Evolutionary conservation across 2,797 vertebrate genomes (phyloP).

Genomic region (Alcedo atthis): DNA sequence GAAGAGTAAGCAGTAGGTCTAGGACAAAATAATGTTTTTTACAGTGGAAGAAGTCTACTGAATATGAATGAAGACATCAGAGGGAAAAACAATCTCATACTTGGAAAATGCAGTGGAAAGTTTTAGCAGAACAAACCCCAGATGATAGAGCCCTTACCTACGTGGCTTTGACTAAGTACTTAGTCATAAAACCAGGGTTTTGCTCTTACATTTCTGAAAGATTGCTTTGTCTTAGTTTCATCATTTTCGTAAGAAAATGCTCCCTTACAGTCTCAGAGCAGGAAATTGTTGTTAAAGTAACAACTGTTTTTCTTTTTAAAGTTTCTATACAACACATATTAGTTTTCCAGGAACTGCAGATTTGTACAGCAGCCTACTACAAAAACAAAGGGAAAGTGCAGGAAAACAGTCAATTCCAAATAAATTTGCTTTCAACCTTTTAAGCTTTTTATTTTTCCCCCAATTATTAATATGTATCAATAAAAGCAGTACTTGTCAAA

Average conservation of each 20-base stretch:
- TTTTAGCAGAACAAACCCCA: background rate
- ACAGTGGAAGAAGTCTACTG: background rate
- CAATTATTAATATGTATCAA: background rate
- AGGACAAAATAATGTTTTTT: background rate
- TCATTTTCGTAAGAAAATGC: background rate
- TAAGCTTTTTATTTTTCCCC: background rate
- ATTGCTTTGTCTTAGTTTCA: background rate
- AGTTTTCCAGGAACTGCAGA: background rate
- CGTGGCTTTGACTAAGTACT: background rate
- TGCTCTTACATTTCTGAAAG: background rate
- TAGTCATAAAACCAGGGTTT: background rate
- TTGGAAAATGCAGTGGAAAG: constrained; percentile 35
- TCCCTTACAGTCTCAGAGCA: background rate
- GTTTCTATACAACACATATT: background rate
- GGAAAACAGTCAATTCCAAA: background rate
- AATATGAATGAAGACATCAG: background rate
- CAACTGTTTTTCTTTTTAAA: background rate
- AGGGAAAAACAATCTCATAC: background rate
- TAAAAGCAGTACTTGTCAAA: background rate
- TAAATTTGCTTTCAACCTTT: background rate
- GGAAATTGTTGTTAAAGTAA: background rate
- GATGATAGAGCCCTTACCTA: background rate
- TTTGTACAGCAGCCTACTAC: background rate
- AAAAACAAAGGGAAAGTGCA: background rate
- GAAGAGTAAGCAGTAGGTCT: background rate